Percentiles rank a stretch among this genome's conserved stretches.
Conservation (phyloP, 2,113 vertebrate species). For the Ahaetulla prasina region DNA sequence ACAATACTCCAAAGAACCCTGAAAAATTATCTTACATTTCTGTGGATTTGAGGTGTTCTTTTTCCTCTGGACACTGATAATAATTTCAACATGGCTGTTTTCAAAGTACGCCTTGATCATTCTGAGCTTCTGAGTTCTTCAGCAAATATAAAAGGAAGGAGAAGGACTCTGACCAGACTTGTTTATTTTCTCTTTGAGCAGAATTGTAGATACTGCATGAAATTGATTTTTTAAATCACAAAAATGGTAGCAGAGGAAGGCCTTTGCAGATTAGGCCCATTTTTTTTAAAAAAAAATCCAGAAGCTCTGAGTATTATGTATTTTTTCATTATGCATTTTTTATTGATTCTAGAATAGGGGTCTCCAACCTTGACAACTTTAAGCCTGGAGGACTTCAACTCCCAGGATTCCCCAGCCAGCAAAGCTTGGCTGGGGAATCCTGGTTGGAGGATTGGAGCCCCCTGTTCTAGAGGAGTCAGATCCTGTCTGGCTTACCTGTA, state of each 20-base stretch:
- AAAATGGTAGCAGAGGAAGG: neutral
- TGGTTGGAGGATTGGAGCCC: too few relatives aligned
- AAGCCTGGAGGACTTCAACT: too few relatives aligned
- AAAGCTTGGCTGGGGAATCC: too few relatives aligned
- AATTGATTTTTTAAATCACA: neutral
- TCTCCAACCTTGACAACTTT: too few relatives aligned
- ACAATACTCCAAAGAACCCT: neutral
- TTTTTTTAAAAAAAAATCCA: neutral
- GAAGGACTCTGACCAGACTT: neutral
- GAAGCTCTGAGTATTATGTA: neutral
- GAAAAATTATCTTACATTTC: neutral
- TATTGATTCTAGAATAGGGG: too few relatives aligned
- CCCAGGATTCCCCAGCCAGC: too few relatives aligned
- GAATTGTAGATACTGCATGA: neutral
- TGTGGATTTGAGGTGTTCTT: neutral
- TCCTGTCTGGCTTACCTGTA: neutral
- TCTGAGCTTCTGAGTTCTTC: neutral
- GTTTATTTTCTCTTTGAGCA: neutral
- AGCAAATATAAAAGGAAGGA: neutral
- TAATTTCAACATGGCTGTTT: neutral
- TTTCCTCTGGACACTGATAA: neutral
- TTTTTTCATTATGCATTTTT: neutral
- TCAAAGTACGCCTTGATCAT: neutral
- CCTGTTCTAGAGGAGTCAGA: neutral
- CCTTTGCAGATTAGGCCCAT: fast-evolving